A percentile compares a stretch with the other conserved stretches of the same genome.
phyloP scores from a whole-genome alignment of 2,888 invertebrate genomes.

The Corbicula japonica region DNA sequence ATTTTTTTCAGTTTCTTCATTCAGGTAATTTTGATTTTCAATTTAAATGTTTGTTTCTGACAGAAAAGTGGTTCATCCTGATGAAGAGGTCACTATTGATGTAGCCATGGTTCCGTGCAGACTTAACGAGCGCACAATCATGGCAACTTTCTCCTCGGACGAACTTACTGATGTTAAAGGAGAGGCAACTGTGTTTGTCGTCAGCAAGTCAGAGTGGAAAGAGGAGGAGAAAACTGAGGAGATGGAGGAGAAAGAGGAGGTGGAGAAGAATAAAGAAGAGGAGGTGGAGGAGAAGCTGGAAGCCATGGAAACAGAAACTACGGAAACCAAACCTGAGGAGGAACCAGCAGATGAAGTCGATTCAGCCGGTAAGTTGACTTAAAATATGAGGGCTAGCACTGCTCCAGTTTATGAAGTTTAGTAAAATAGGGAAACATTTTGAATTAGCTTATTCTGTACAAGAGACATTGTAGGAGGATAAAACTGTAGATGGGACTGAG shows the following conservation, averaged over 20 bases:
- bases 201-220: constrained; percentile 51
- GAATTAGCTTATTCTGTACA: neutral
- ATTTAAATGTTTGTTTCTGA: too few relatives aligned
- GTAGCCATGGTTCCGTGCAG: constrained; percentile 69
- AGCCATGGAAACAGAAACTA: neutral
- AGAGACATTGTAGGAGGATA: neutral
- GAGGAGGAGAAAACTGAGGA: constrained; percentile 20
- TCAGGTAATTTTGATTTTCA: constrained; percentile 16
- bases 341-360: neutral
- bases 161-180: constrained; percentile 72
- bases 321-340: neutral
- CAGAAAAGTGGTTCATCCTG: constrained; percentile 76
- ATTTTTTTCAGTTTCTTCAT: neutral
- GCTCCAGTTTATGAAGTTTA: neutral
- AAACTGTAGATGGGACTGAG: neutral
- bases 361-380: neutral
- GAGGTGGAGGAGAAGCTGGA: neutral
- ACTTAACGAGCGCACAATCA: constrained; percentile 67
- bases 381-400: neutral
- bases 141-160: constrained; percentile 75
- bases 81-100: constrained; percentile 69
- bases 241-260: constrained; percentile 1
- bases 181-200: constrained; percentile 59
- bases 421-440: neutral
- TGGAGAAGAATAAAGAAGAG: too few relatives aligned